Evolutionary conservation across 2,113 vertebrate species (phyloP), one percentile per base, ranked within the genome.

Genomic region (Ariopsis seemanni): DNA sequence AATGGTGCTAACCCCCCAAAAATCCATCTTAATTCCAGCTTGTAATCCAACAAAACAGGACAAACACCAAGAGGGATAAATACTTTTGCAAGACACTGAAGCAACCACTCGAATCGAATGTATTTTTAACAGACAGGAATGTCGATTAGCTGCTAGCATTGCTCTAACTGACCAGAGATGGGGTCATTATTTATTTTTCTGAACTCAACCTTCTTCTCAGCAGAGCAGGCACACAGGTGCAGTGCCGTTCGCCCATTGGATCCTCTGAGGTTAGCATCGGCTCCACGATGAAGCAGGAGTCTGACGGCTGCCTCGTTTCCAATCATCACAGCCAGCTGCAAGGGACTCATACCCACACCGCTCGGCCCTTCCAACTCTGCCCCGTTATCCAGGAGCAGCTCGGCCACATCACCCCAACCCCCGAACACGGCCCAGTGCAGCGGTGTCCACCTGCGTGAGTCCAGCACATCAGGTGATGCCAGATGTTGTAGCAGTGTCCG

Each of bases 361-460:
- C 85, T 87, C 12, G 85, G 89, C 17, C 89, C 91, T 77, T 93
- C 90, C 60, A 93, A 80, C 0, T 90, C 86, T 11, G 88, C 90
- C 6, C 91, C 92, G 10, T 83, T 85, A 50, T 89, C 90, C 74
- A 93, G 84, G 50, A 94, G 86, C 74, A 93, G 88, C 48, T 93
- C 90, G 0, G 87, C 74, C 42, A 93, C n/a, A 2, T 93, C 91
- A 1, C 87, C 87, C 90, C 92, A 90, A 20, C 89, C 91, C 60
- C 91, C 91, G 9, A 92, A 89, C 25, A 90, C 62, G 15, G 92
- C 91, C 92, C 92, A 94, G 83, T 94, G 92, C 62, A 94, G 85
- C 1, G 93, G 91, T 0, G 91, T 92, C 93, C 93, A 94, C 62
- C 82, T 92, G 79, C 92, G 90, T 53, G 91, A 89, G 83, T 94